phyloP scores from a whole-genome alignment of 2,888 invertebrate species.

The Lasioglossum oenotherae region DNA sequence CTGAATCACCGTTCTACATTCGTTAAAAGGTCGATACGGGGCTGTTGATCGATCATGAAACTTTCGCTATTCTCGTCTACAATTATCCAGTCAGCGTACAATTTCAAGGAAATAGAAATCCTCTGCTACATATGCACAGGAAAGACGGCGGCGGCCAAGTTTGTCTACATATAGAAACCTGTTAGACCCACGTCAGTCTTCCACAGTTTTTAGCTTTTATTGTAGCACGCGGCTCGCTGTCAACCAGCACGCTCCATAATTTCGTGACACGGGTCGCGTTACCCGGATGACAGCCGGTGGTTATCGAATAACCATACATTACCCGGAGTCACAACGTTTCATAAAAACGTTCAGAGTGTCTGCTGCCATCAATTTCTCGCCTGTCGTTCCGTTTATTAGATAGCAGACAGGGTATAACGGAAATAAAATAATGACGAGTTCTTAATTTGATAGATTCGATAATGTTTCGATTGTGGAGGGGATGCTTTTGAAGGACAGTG shows the following conservation, averaged over 20 bases:
- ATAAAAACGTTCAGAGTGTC: neutral
- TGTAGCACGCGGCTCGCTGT: neutral
- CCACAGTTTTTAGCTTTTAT: conserved; percentile 10
- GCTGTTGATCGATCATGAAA: no score
- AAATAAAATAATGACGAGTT: neutral
- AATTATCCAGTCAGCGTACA: no score
- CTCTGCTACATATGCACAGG: neutral
- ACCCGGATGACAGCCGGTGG: neutral
- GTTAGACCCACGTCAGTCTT: neutral
- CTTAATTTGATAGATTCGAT: neutral
- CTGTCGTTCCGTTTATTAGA: neutral
- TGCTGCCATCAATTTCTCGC: neutral
- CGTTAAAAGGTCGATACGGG: no score
- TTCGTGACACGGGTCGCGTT: conserved; percentile 8
- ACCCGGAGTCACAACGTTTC: neutral
- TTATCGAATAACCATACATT: neutral
- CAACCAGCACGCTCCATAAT: neutral
- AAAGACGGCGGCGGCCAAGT: neutral
- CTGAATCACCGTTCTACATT: no score
- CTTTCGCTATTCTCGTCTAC: no score
- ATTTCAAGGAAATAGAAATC: neutral
- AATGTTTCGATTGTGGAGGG: no score
- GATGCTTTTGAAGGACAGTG: no score
- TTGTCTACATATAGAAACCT: neutral
- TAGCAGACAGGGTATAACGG: neutral